Percentiles rank a stretch among this genome's conserved stretches.
These are phyloP conservation scores for Lepeophtheirus nordmannii DNA, from an alignment of 2,888 invertebrate genomes.

Conservation along the genomic window DNA sequence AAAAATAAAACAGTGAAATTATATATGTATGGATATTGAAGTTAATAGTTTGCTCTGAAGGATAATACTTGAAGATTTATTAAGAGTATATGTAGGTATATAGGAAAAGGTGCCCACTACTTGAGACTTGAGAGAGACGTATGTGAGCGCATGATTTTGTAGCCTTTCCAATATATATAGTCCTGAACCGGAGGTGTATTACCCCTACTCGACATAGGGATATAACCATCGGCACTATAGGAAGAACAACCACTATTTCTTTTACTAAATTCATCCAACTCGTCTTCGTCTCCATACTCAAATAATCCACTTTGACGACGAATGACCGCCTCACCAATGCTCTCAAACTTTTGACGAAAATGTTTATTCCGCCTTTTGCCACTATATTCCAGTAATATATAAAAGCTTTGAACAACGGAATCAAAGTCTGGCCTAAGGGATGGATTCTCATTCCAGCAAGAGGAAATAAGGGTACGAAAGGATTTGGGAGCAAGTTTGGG, in stretches of 20 bases:
- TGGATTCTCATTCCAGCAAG: conserved; percentile 8
- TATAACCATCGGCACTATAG: conserved; percentile 1
- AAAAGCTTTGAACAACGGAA: not conserved
- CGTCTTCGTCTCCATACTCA: conserved; percentile 1
- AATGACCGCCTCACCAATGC: not conserved
- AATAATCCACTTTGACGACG: conserved; percentile 1
- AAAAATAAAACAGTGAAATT: no score
- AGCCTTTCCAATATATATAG: conserved; percentile 19
- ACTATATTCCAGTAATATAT: not conserved
- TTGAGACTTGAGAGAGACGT: not conserved
- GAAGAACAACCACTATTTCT: not conserved
- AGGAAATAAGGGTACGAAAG: not conserved
- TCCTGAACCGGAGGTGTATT: not conserved
- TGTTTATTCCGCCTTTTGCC: not conserved
- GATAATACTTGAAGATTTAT: no score
- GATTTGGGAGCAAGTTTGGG: not conserved
- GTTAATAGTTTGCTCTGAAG: no score
- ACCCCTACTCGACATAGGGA: conserved; percentile 1
- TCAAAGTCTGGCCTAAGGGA: conserved; percentile 4
- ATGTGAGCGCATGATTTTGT: conserved; percentile 12
- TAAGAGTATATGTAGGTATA: no score
- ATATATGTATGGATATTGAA: no score
- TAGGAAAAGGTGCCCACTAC: not conserved
- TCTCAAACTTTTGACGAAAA: not conserved
- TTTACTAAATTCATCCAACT: not conserved